Evolutionary conservation across 2,113 vertebrate species (phyloP), one percentile per base, ranked within the genome.

Genomic region (Psittacus erithacus): DNA sequence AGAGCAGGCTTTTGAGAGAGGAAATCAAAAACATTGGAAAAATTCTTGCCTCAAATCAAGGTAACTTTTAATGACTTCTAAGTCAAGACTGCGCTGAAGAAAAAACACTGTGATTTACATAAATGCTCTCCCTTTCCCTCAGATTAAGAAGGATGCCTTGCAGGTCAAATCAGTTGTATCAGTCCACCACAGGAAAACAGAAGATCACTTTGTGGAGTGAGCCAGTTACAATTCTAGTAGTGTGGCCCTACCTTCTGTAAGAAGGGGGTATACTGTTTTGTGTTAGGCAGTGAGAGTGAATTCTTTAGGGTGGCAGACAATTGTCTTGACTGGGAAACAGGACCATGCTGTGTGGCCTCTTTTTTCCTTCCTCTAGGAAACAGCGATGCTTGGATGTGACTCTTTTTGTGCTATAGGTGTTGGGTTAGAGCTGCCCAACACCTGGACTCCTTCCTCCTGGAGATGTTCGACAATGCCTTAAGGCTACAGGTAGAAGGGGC

Each of bases 31-130:
- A 39, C 71, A 41, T 13, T 88, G 92, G 82, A 90, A 95, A 92
- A 84, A 67, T 31, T 90, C n/a, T 92, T 89, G 57, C 93, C 93
- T 86, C 41, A 71, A 88, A 65, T 92, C 57, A 88, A 93, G 80
- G 86, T 94, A 91, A 94, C 60, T 64, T 94, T 94, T 86, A 93
- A 83, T 52, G 59, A 74, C 47, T 88, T 7, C 0, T 90, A 68
- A 81, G 38, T 86, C 35, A 78, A 75, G 83, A 41, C 23, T 13
- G 39, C 23, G 46, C 69, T 81, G 55, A 75, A 71, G 76, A 20
- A 92, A 85, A 69, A 64, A 82, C 63, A 68, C 43, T 1, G 28
- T 1, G 2, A 13, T 75, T 93, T 81, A 75, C 22, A 88, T n/a
- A 81, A 94, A 53, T 47, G 9, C 12, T 81, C 60, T 83, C 69